phyloP scores from a whole-genome alignment of 1,140 invertebrate genomes.

The Helicoverpa armigera region DNA sequence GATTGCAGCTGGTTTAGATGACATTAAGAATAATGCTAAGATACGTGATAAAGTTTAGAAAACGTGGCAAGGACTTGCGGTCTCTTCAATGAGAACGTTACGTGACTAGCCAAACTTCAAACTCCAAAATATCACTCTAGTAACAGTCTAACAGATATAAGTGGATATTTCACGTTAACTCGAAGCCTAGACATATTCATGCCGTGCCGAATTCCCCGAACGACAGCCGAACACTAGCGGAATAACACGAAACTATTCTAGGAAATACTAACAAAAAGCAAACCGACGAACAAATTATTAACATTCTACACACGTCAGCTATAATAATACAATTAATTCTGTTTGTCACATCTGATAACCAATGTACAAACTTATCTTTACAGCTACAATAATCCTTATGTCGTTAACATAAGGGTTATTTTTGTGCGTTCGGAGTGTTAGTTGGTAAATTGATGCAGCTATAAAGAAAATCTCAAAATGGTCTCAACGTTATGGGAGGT shows the following conservation, averaged over 20 bases:
- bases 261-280: constrained; percentile 73
- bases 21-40: too few relatives aligned
- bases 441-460: constrained; percentile 59
- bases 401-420: constrained; percentile 47
- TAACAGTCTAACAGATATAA: constrained; percentile 24
- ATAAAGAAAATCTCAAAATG: constrained; percentile 74
- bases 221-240: constrained; percentile 59
- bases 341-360: constrained; percentile 78
- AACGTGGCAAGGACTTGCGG: neutral
- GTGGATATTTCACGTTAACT: constrained; percentile 19
- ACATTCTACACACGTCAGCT: constrained; percentile 70
- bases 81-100: constrained; percentile 27
- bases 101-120: constrained; percentile 12
- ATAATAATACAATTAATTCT: constrained; percentile 85
- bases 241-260: constrained; percentile 75
- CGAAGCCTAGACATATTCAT: constrained; percentile 63
- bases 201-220: constrained; percentile 62
- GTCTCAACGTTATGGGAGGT: constrained; percentile 75
- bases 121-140: constrained; percentile 5
- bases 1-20: too few relatives aligned
- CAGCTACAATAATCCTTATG: constrained; percentile 51
- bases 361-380: constrained; percentile 53
- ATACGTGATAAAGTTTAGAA: too few relatives aligned
- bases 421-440: constrained; percentile 36
- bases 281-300: constrained; percentile 65